Percentiles rank a stretch among this genome's conserved stretches.
phyloP scores from a whole-genome alignment of 2,113 vertebrate genomes.

The Notothenia coriiceps region DNA sequence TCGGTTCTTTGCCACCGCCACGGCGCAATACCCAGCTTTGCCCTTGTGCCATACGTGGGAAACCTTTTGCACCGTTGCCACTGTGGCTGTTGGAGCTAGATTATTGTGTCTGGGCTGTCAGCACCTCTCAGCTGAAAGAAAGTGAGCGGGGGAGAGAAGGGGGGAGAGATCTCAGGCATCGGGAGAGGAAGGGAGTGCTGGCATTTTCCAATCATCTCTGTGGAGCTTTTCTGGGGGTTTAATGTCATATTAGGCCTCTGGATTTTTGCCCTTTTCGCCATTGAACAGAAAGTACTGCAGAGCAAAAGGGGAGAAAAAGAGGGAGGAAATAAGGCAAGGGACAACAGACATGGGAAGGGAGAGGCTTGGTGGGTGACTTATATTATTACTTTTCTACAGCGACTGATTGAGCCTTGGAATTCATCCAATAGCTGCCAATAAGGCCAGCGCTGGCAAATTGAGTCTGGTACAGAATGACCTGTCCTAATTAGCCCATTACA shows the following conservation, averaged over 20 bases:
- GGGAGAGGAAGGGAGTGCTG: slow-evolving; percentile 54
- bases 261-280: slow-evolving; percentile 70
- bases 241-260: slow-evolving; percentile 77
- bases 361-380: slow-evolving; percentile 49
- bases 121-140: slow-evolving; percentile 77
- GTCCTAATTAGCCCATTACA: slow-evolving; percentile 71
- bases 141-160: slow-evolving; percentile 45
- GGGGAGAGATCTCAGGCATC: slow-evolving; percentile 44
- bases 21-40: slow-evolving; percentile 38
- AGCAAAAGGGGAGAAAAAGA: slow-evolving; percentile 30
- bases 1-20: slow-evolving; percentile 23
- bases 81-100: slow-evolving; percentile 63
- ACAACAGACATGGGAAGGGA: slow-evolving; percentile 18
- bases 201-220: slow-evolving; percentile 76
- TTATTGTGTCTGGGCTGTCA: slow-evolving; percentile 80
- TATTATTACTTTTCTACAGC: slow-evolving; percentile 65
- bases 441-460: slow-evolving; percentile 53
- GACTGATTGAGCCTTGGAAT: slow-evolving; percentile 70
- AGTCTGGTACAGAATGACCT: slow-evolving; percentile 74
- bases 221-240: slow-evolving; percentile 72
- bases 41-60: slow-evolving; percentile 69
- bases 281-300: slow-evolving; percentile 60
- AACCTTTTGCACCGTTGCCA: slow-evolving; percentile 62
- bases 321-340: slow-evolving; percentile 39
- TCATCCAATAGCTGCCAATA: slow-evolving; percentile 68